phyloP scores from a whole-genome alignment of 2,888 invertebrate species.

The Plemyria rubiginata region DNA sequence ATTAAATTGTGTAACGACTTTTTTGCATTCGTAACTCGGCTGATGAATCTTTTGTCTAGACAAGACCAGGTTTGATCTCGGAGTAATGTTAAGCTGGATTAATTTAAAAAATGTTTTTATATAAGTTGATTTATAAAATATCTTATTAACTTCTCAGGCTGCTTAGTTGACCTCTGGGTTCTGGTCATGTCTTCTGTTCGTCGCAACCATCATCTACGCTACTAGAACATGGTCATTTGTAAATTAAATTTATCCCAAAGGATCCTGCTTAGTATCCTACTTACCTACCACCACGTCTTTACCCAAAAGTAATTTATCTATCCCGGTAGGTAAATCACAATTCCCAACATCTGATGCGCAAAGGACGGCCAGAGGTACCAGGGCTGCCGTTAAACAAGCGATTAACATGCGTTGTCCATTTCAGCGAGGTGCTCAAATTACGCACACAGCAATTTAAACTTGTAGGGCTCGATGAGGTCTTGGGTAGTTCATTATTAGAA shows the following conservation, averaged over 20 bases:
- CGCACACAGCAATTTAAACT: slow-evolving; percentile 61
- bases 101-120: not conserved
- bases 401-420: slow-evolving; percentile 70
- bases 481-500: slow-evolving; percentile 62
- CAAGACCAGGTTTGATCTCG: slow-evolving; percentile 12
- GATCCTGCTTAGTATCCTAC: not conserved
- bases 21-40: slow-evolving; percentile 41
- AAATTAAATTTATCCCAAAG: not conserved
- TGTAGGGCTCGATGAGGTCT: slow-evolving; percentile 41
- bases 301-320: slow-evolving; percentile 16
- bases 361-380: slow-evolving; percentile 25
- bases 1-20: slow-evolving; percentile 55
- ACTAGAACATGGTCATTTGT: too few relatives aligned
- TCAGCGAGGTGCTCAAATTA: slow-evolving; percentile 52
- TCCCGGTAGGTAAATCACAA: slow-evolving; percentile 32
- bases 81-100: not conserved
- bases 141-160: not conserved
- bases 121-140: not conserved
- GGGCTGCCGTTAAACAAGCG: slow-evolving; percentile 55
- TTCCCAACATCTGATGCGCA: slow-evolving; percentile 28
- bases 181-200: not conserved
- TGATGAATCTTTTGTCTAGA: slow-evolving; percentile 30
- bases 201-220: not conserved
- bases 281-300: not conserved
- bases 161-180: not conserved